Evolutionary conservation across 2,113 vertebrate genomes (phyloP).

Genomic region (Heterotis niloticus): DNA sequence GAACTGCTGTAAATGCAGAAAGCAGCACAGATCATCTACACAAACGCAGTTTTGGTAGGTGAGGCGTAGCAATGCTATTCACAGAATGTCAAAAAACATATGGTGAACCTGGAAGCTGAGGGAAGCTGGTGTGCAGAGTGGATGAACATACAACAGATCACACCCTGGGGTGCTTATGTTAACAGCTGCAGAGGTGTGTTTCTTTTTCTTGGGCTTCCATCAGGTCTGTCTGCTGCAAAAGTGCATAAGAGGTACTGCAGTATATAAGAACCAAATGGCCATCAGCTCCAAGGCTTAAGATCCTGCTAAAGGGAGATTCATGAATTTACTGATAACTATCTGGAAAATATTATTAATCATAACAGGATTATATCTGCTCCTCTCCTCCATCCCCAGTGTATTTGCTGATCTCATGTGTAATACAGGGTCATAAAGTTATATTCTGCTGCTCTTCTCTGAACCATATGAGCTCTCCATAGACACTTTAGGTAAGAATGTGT

Average conservation of each 20-base stretch:
- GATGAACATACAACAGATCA: neutral
- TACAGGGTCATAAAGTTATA: neutral
- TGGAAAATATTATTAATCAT: neutral
- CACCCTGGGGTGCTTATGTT: no score
- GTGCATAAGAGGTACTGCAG: neutral
- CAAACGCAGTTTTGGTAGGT: no score
- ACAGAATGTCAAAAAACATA: neutral
- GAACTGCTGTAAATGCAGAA: no score
- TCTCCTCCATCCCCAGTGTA: neutral
- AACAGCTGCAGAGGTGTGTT: no score
- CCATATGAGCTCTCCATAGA: neutral
- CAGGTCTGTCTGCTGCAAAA: neutral
- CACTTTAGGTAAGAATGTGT: neutral
- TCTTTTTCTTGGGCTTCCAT: no score
- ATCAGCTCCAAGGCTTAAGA: neutral
- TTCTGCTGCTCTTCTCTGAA: conserved; percentile 4
- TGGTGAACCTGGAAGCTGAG: neutral
- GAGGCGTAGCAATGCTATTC: neutral
- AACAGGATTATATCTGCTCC: no score
- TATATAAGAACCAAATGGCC: neutral
- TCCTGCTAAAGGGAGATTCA: neutral
- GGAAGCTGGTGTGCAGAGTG: no score
- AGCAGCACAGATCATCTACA: no score
- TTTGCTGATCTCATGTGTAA: neutral
- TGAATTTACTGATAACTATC: conserved; percentile 2